Evolutionary conservation across 92 coral and sea anemone genomes (phyloP), one percentile per base, ranked within the genome.

Genomic region (Zoanthus sansibaricus): DNA sequence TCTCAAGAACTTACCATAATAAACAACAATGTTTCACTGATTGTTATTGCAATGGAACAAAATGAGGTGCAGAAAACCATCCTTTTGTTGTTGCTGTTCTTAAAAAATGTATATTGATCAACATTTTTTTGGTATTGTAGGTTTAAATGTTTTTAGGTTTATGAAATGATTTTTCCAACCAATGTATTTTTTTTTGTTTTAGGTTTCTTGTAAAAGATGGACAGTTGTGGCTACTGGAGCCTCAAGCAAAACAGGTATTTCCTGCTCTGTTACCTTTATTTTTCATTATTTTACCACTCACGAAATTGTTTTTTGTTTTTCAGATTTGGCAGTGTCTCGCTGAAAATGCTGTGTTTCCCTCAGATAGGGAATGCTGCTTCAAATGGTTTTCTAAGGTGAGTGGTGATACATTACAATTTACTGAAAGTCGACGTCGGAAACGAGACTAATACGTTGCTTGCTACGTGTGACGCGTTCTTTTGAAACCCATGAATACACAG

Each of bases 381-480:
- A 97, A 97, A 83, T 97, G 99, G 99, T 97, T 95, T 90, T 97
- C 99, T 58, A 97, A 97, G 98, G 98, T 97, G 94, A 90, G 16
- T 6, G 32, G 45, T 8, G 73, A 69, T 9, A 69, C 45, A 30
- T 3, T 11, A 11, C 21, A 16, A 42, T 49, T 1, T 30, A 14
- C 7, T 77, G 14, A 25, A 25, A 25, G 25, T 25, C 0, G 25
- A 25, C 25, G 25, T 25, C 25, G 0, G 25, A 0, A 25, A 25
- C 25, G 0, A 25, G 25, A 25, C 25, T 25, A 25, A 25, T 25
- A 25, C 25, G 25, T 25, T 8, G 11, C 5, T 8, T 9, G 8
- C 58, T 52, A 4, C 6, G 55, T 7, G 55, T 0, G 71, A 47
- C 25, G 0, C 25, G 0, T 25, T 25, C 25, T 25, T 25, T 25